Evolutionary conservation across 2,888 invertebrate genomes (phyloP).

Genomic region (Villa cingulata): DNA sequence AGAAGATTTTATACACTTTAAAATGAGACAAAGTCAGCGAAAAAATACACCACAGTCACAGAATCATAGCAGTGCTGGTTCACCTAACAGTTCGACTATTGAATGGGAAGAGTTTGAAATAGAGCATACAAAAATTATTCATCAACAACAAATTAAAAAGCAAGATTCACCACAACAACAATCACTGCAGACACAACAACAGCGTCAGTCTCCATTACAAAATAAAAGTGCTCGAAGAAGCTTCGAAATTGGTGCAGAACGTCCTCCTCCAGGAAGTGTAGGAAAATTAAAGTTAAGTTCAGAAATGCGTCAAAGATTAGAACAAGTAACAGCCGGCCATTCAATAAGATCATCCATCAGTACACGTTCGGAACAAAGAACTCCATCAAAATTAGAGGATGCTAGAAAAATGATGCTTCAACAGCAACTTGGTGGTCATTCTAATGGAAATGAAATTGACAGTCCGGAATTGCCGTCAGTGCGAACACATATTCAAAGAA

Average conservation of each 20-base stretch:
- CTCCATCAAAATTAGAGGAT: constrained; percentile 70
- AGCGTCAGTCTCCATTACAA: constrained; percentile 13
- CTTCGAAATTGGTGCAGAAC: constrained; percentile 67
- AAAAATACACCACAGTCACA: constrained; percentile 62
- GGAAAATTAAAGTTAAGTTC: constrained; percentile 82
- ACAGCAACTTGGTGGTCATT: constrained; percentile 58
- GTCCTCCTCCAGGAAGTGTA: constrained; percentile 74
- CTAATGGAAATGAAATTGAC: constrained; percentile 17
- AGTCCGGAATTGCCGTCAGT: constrained; percentile 29
- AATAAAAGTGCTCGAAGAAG: constrained; percentile 39
- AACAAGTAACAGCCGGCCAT: constrained; percentile 78
- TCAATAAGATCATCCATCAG: constrained; percentile 68
- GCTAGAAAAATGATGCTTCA: constrained; percentile 73
- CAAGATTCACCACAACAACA: constrained; percentile 1
- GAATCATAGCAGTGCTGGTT: constrained; percentile 27
- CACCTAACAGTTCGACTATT: constrained; percentile 39
- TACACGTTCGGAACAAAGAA: constrained; percentile 53
- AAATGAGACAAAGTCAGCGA: constrained; percentile 67
- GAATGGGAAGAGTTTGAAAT: constrained; percentile 83
- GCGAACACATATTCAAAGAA: constrained; percentile 44
- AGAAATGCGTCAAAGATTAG: constrained; percentile 80
- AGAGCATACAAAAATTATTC: constrained; percentile 35
- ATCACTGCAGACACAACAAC: constrained; percentile 9
- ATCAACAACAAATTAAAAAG: constrained; percentile 3
- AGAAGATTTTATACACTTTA: constrained; percentile 78